A percentile compares a stretch with the other conserved stretches of the same genome.
These are phyloP conservation scores for Xestia rhomboidea DNA, from an alignment of 2,888 invertebrate genomes.

Conservation along the genomic window DNA sequence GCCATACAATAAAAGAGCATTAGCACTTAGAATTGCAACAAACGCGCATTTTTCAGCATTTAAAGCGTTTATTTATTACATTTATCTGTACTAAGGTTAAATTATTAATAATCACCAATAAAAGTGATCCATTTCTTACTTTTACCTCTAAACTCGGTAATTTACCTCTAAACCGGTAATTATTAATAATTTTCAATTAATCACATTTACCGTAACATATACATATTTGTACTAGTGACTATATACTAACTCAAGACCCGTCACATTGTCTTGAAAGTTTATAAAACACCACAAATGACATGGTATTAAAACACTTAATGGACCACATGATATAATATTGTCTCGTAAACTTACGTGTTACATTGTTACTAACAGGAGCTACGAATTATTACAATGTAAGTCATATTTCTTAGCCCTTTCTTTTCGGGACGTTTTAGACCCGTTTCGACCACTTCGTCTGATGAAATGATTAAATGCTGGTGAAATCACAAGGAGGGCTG, in stretches of 20 bases:
- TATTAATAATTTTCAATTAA: no score
- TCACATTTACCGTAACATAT: no score
- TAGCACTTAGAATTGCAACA: no score
- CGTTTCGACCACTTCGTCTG: neutral
- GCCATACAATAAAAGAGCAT: no score
- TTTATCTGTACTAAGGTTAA: no score
- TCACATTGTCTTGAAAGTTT: conserved; percentile 63
- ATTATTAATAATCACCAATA: no score
- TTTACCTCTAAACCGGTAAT: no score
- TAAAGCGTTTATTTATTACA: no score
- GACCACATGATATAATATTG: conserved; percentile 72
- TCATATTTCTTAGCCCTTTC: neutral
- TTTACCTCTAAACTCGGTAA: no score
- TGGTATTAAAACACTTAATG: conserved; percentile 75
- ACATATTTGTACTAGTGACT: neutral
- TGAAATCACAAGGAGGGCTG: neutral
- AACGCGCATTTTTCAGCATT: no score
- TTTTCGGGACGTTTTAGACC: neutral
- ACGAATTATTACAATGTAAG: conserved; percentile 50
- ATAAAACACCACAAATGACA: conserved; percentile 70
- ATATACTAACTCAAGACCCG: conserved; percentile 9
- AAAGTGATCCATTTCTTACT: no score
- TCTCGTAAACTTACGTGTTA: conserved; percentile 66
- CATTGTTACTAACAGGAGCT: conserved; percentile 66
- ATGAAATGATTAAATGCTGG: neutral